Conservation (phyloP, 2,888 invertebrate genomes). For the Trissoscelio sp. region DNA sequence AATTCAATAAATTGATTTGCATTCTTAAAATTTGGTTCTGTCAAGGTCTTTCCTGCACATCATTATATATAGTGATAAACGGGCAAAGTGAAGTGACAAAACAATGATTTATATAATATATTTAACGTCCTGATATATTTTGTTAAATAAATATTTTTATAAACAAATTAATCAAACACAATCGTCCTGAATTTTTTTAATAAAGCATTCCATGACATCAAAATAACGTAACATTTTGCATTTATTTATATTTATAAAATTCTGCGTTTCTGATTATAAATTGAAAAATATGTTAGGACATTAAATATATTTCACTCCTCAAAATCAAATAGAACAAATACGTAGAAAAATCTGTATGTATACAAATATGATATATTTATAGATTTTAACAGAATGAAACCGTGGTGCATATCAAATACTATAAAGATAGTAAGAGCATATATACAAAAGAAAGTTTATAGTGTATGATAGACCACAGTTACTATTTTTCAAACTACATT, state of each 20-base stretch:
- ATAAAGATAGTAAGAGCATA: constrained; percentile 5
- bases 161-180: background rate
- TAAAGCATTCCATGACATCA: no score
- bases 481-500: constrained; percentile 66
- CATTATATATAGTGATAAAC: background rate
- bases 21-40: no score
- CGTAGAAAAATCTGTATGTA: constrained; percentile 54
- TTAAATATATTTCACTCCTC: constrained; percentile 19
- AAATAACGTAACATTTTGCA: no score
- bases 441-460: constrained; percentile 33
- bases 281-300: constrained; percentile 14
- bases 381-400: constrained; percentile 56
- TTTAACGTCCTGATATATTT: background rate
- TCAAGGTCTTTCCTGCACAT: no score
- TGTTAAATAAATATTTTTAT: constrained; percentile 4
- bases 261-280: background rate
- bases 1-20: no score
- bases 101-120: background rate
- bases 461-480: constrained; percentile 44
- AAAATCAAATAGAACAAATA: constrained; percentile 32
- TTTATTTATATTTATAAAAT: no score
- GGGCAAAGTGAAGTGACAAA: background rate
- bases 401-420: constrained; percentile 31
- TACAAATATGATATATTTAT: constrained; percentile 62
- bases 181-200: no score